A percentile compares a stretch with the other conserved stretches of the same genome.
Conservation (phyloP, 2,888 invertebrate genomes). For the Himalopsyche tibetana region DNA sequence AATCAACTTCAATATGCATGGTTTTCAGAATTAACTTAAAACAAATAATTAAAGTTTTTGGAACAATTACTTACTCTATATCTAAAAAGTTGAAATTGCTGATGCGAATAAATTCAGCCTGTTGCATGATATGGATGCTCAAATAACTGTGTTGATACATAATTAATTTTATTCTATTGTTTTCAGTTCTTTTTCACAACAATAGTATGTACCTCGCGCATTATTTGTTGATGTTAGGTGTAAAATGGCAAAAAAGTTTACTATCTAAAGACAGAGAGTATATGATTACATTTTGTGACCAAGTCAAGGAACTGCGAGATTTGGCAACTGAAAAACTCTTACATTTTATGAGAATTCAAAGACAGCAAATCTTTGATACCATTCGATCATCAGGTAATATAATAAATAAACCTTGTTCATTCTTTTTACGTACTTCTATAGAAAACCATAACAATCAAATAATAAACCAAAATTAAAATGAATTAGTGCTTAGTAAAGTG, state of each 20-base stretch:
- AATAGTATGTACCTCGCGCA: slow-evolving; percentile 93
- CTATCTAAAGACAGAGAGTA: slow-evolving; percentile 76
- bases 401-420: not conserved
- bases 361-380: slow-evolving; percentile 85
- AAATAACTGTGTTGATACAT: not conserved
- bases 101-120: not conserved
- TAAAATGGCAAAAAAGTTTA: slow-evolving; percentile 81
- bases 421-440: not conserved
- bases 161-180: slow-evolving; percentile 26
- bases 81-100: not conserved
- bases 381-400: slow-evolving; percentile 83
- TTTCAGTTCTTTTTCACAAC: slow-evolving; percentile 89
- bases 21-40: too few relatives aligned
- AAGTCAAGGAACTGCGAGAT: slow-evolving; percentile 81
- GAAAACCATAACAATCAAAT: not conserved
- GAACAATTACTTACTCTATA: not conserved
- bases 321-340: slow-evolving; percentile 84
- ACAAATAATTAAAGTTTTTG: not conserved
- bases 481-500: too few relatives aligned
- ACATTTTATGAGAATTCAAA: slow-evolving; percentile 85
- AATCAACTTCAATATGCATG: too few relatives aligned
- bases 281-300: slow-evolving; percentile 81
- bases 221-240: slow-evolving; percentile 81
- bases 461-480: too few relatives aligned
- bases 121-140: not conserved